Evolutionary conservation across 2,113 vertebrate species (phyloP).

Genomic region (Agapornis roseicollis): DNA sequence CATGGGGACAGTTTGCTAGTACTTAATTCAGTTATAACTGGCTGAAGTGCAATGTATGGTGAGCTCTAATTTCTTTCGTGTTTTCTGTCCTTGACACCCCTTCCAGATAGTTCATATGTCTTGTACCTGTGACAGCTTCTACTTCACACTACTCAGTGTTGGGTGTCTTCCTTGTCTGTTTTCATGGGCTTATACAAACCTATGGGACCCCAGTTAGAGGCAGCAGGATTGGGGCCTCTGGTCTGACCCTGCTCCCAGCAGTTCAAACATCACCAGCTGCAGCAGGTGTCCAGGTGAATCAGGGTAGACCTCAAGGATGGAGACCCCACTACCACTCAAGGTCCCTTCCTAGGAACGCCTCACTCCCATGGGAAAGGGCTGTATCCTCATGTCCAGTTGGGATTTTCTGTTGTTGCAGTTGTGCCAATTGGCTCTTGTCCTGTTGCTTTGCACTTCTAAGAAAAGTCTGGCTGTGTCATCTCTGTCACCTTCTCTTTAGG

Average conservation of each 20-base stretch:
- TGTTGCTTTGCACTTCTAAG: neutral
- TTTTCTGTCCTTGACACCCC: neutral
- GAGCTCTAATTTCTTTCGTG: neutral
- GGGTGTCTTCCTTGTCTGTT: neutral
- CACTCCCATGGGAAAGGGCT: neutral
- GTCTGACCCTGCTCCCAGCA: neutral
- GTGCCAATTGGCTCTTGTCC: neutral
- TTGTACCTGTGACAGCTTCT: neutral
- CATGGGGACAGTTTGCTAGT: neutral
- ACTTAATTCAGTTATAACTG: neutral
- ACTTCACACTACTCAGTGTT: neutral
- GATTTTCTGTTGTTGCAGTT: neutral
- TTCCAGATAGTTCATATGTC: neutral
- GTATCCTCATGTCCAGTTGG: neutral
- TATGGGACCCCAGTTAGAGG: neutral
- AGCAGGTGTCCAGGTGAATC: neutral
- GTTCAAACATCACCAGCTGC: neutral
- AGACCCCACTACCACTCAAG: neutral
- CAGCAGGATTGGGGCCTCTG: neutral
- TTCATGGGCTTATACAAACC: neutral
- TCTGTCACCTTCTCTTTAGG: neutral
- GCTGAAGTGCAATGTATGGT: neutral
- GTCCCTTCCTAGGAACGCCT: neutral
- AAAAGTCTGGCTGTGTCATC: neutral
- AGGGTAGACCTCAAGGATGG: neutral